Base-by-base conservation (phyloP, 1,140 invertebrate species). In the Drosophila nigrodunni region DNA sequence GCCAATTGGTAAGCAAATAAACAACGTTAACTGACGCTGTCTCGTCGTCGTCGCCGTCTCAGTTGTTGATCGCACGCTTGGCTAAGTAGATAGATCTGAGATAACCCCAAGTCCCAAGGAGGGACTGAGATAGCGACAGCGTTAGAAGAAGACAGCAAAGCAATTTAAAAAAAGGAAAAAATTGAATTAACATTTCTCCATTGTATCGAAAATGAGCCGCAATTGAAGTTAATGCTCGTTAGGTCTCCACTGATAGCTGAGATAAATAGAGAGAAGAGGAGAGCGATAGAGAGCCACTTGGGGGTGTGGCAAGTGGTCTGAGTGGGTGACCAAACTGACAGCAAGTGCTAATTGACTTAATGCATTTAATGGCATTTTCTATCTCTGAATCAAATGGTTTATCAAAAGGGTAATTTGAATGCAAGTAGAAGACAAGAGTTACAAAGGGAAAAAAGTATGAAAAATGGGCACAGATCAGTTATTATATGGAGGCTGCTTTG, bases 1-100 rank as follows among this genome's bases (percentile, higher is more conserved):
- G 82, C 79, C 79, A 79, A 86, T 87, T 88, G 83, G 77, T 80
- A 88, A 76, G 83, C 83, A 88, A 87, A 87, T 83, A 87, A 88
- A 87, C 77, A 88, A 70, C 62, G 43, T 70, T 69, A 46, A 34
- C 37, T 37, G 52, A 10, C 43, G 37, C 49, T 43, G 18, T n/a
- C 39, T n/a, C 10, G 13, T 50, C 10, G 25, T 2, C 9, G 10
- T 41, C 18, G 25, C 30, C 30, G 25, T 52, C 41, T 13, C 43
- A 15, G 49, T 54, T 70, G 68, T 39, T 70, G 49, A 70, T 50
- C 41, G 65, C 57, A 74, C 57, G 71, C 71, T 15, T 61, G 57
- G 65, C 57, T 49, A 74, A 74, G 15, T 58, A 62, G 66, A 54
- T 54, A 74, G 55, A 74, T n/a, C 44, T 8, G 15, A 44, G 69